Percentiles rank a stretch among this genome's conserved stretches.
These are phyloP conservation scores for Hydrozoanthus gracilis DNA, from an alignment of 92 coral and sea anemone species.

Conservation along the genomic window DNA sequence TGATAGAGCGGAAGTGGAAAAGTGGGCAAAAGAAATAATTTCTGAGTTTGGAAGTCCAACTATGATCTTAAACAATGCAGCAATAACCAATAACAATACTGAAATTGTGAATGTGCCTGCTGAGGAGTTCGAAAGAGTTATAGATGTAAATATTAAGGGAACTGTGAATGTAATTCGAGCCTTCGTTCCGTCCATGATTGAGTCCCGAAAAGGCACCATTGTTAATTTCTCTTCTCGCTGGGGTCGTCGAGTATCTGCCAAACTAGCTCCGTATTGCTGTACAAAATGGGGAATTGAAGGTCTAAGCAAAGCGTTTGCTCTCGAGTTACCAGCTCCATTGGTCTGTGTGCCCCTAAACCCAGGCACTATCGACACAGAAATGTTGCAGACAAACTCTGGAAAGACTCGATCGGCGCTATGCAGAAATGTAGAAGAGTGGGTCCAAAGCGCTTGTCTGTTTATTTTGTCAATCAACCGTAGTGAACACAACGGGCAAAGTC, in stretches of 20 bases:
- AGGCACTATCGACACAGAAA: conserved; percentile 72
- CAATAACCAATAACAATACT: conserved; percentile 47
- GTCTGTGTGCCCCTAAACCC: conserved; percentile 85
- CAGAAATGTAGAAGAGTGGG: conserved; percentile 73
- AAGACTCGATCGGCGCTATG: conserved; percentile 50
- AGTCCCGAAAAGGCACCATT: conserved; percentile 69
- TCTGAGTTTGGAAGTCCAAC: conserved; percentile 76
- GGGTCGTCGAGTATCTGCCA: conserved; percentile 77
- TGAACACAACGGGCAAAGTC: conserved; percentile 74
- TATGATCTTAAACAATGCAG: conserved; percentile 79
- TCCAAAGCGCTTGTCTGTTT: conserved; percentile 74
- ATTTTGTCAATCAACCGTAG: conserved; percentile 70
- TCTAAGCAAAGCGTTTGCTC: conserved; percentile 82
- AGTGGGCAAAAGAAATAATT: conserved; percentile 64
- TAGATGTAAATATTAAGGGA: conserved; percentile 84
- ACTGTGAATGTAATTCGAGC: conserved; percentile 78
- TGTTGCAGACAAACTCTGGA: conserved; percentile 73
- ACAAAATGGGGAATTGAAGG: conserved; percentile 86
- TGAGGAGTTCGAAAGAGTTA: conserved; percentile 72
- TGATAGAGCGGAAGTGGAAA: conserved; percentile 51
- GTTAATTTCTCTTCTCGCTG: conserved; percentile 86
- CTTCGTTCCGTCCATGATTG: conserved; percentile 80
- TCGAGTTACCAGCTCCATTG: conserved; percentile 82
- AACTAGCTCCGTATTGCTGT: conserved; percentile 85
- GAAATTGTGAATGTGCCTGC: conserved; percentile 73